Base-by-base conservation (phyloP, 2,113 vertebrate species). In the Pseudonaja textilis region DNA sequence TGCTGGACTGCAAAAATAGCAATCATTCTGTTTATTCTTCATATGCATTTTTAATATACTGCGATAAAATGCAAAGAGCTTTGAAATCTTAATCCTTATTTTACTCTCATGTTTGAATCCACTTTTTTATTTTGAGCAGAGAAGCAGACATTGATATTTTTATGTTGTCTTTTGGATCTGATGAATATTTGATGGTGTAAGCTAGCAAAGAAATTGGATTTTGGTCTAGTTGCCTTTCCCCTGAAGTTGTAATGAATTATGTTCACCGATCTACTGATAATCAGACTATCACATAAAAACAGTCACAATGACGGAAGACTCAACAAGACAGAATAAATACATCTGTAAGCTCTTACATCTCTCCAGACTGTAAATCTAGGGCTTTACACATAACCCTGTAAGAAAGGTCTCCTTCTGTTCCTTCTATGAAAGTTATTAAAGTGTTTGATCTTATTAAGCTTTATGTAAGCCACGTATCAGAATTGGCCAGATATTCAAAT, bases 61-160 rank as follows among this genome's bases (percentile, higher is more conserved):
- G n/a, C 10, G 23, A 52, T 90, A 61, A 88, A 56, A 64, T 88
- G 57, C 26, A n/a, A 54, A 50, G 12, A 55, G 39, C 22, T 89
- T 89, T 39, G 47, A 85, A 85, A 74, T 57, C 74, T 90, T 89
- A 85, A 86, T 93, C 92, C 50, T 89, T 25, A 22, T 86, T 90
- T 85, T 86, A 26, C 39, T 61, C 61, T 93, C 45, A n/a, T 61
- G 69, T 56, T 86, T 90, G 29, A 39, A 61, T 61, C 59, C 74
- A 20, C 29, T 85, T 54, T 56, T 86, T 7, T 88, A 88, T 54
- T 93, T 50, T 86, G 42, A 61, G 88, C 3, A 22, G 42, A 54
- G 55, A 47, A 89, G 55, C 26, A 52, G 1, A 20, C 39, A 23
- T 64, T 85, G 61, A 5, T 59, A 20, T 93, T 59, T 89, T 85